Conservation (phyloP, 1,140 invertebrate genomes). For the Formica exsecta region DNA sequence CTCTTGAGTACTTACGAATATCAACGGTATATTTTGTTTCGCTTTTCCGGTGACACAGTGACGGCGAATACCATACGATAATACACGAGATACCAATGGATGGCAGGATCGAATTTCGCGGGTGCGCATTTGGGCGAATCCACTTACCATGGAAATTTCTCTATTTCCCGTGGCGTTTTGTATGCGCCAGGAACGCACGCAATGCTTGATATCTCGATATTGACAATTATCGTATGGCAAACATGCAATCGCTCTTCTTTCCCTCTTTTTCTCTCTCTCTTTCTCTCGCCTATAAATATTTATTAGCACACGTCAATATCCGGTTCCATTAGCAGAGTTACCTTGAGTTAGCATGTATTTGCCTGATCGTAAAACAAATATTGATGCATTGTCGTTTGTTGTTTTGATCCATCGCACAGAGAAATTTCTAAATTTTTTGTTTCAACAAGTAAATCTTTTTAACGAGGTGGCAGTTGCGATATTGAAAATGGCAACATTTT, state of each 20-base stretch:
- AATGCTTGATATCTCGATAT: conserved; percentile 40
- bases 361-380: conserved; percentile 39
- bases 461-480: background rate
- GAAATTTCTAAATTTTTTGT: background rate
- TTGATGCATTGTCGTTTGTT: conserved; percentile 5
- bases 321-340: conserved; percentile 51
- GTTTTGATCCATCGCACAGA: no score
- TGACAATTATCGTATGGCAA: conserved; percentile 41
- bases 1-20: background rate
- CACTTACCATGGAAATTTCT: conserved; percentile 77
- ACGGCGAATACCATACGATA: background rate
- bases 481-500: background rate
- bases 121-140: conserved; percentile 68
- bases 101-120: conserved; percentile 60
- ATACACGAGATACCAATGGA: conserved; percentile 22
- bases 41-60: background rate
- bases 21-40: background rate
- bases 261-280: conserved; percentile 26
- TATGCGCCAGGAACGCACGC: conserved; percentile 55
- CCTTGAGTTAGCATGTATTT: conserved; percentile 39
- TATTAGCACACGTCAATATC: conserved; percentile 46
- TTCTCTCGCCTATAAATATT: conserved; percentile 49
- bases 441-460: background rate
- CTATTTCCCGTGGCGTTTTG: conserved; percentile 72
- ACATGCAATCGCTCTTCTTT: conserved; percentile 19